A percentile compares a stretch with the other conserved stretches of the same genome.
Conservation (phyloP, 2,888 invertebrate species). For the Drosophila demipolita region DNA sequence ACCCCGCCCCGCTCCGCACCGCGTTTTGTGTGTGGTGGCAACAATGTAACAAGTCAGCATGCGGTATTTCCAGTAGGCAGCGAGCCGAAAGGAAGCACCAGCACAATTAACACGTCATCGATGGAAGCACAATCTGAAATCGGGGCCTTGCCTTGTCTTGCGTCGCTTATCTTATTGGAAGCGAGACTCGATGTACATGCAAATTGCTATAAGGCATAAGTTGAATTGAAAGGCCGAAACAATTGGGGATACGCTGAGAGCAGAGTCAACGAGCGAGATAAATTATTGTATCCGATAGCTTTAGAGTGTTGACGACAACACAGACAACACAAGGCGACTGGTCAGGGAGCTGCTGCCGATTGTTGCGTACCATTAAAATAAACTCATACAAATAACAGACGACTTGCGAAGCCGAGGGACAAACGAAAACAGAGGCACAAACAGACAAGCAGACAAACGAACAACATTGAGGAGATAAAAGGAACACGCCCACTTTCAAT, state of each 20-base stretch:
- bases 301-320: conserved; percentile 46
- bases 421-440: background rate
- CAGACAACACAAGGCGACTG: conserved; percentile 1
- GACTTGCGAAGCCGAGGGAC: conserved; percentile 29
- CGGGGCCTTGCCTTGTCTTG: conserved; percentile 46
- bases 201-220: conserved; percentile 5
- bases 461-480: background rate
- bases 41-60: conserved; percentile 46
- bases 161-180: conserved; percentile 61
- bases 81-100: conserved; percentile 23
- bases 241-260: conserved; percentile 18
- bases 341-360: background rate
- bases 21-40: conserved; percentile 8
- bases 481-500: conserved; percentile 59
- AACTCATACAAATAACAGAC: conserved; percentile 53
- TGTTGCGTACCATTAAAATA: conserved; percentile 37
- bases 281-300: conserved; percentile 55
- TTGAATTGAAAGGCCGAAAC: conserved; percentile 14
- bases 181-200: conserved; percentile 15
- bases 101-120: conserved; percentile 65
- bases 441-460: conserved; percentile 6
- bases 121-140: conserved; percentile 55
- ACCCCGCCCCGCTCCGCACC: background rate
- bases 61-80: conserved; percentile 37
- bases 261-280: conserved; percentile 42